A percentile compares a stretch with the other conserved stretches of the same genome.
These are phyloP conservation scores for Drosophila pachea DNA, from an alignment of 1,140 invertebrate species.

Conservation along the genomic window DNA sequence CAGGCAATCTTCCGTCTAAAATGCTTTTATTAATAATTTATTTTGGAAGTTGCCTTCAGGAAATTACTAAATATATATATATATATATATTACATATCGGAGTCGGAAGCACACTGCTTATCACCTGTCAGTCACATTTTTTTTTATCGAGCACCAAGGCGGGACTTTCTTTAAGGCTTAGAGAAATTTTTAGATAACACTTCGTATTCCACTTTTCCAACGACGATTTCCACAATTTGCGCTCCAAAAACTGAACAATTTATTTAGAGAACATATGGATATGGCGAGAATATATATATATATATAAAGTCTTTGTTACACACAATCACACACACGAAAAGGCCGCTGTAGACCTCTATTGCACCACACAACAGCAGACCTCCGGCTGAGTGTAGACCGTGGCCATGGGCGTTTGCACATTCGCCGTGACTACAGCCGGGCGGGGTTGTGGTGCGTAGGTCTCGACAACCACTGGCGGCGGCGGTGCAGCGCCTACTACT, in stretches of 20 bases:
- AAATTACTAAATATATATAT: no score
- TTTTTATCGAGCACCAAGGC: not conserved
- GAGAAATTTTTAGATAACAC: not conserved
- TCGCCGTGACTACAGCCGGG: not conserved
- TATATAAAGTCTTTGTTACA: not conserved
- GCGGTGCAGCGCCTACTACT: conserved; percentile 22
- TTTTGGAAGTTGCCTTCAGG: no score
- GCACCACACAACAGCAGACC: conserved; percentile 37
- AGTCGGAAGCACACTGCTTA: not conserved
- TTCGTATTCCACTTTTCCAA: not conserved
- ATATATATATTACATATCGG: no score
- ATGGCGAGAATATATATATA: not conserved
- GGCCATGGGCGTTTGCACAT: conserved; percentile 9
- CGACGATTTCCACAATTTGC: not conserved
- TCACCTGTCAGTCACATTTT: not conserved
- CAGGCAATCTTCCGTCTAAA: not conserved
- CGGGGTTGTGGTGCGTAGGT: conserved; percentile 7
- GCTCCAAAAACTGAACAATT: conserved; percentile 44
- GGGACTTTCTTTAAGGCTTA: not conserved
- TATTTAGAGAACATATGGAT: conserved; percentile 32
- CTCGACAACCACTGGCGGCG: conserved; percentile 35
- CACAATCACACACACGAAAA: conserved; percentile 2
- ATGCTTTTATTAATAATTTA: no score
- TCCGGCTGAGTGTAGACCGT: conserved; percentile 38
- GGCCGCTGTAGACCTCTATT: no score